Evolutionary conservation across 2,113 vertebrate species (phyloP), one percentile per base, ranked within the genome.

Genomic region (Scopus umbretta): DNA sequence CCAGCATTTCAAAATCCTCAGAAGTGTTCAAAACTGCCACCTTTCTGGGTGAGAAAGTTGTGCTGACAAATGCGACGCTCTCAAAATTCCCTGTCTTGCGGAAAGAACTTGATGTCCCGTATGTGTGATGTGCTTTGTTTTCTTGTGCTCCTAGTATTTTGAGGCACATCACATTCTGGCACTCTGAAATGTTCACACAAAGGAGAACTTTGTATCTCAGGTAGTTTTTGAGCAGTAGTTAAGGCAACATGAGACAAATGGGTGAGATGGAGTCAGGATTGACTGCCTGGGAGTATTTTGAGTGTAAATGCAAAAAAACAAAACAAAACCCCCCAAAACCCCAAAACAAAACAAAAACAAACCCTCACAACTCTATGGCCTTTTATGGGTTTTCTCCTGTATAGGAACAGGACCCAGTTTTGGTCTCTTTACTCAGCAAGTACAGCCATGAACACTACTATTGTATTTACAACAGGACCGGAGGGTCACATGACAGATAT

Each of bases 121-220:
- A 7, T 32, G 7, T 36, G 10, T 7, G 27, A 26, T 29, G 32
- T 18, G 29, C 18, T 61, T 55, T 66, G 52, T 43, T 50, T 61
- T 36, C 67, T 13, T 14, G 14, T 42, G 21, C 50, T 74, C 26
- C 22, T 26, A 11, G 36, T 42, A 30, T 61, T 79, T 58, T 0
- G 4, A 67, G 50, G 18, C 50, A 62, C 13, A 3, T 42, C 6
- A 4, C 21, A 3, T 53, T 52, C 45, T 93, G 83, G n/a, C 26
- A 9, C 50, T 61, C 45, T 23, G 45, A 40, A 68, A 55, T 40
- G 18, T 43, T 52, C 34, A 17, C 0, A 0, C 3, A 6, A 0
- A 1, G 32, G 32, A 79, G 15, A 17, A 58, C 52, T 68, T 58
- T 68, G 6, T 83, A n/a, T 23, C 13, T 58, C 8, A 1, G 17